A percentile compares a stretch with the other conserved stretches of the same genome.
These are phyloP conservation scores for Byasa hedistus DNA, from an alignment of 2,888 invertebrate species.

Conservation along the genomic window DNA sequence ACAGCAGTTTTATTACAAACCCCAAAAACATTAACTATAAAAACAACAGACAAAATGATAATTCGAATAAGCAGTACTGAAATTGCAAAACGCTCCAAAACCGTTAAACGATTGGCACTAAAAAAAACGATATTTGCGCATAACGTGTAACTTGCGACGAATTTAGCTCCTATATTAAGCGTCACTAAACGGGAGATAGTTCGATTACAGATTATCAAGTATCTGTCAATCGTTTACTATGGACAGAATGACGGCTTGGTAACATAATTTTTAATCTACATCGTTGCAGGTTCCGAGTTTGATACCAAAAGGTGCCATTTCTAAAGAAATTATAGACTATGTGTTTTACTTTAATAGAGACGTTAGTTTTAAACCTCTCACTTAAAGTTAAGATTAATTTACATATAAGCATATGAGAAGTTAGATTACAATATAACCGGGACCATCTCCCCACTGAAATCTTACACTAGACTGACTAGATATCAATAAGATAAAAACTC, in stretches of 20 bases:
- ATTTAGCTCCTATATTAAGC: not conserved
- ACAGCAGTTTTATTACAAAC: too few relatives aligned
- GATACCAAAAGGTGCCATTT: not conserved
- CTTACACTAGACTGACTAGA: too few relatives aligned
- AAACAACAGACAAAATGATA: not conserved
- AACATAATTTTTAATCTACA: not conserved
- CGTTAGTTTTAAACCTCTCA: too few relatives aligned
- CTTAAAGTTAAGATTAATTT: too few relatives aligned
- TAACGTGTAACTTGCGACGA: not conserved
- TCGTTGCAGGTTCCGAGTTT: not conserved
- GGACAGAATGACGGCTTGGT: not conserved
- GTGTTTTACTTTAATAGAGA: too few relatives aligned
- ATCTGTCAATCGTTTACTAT: not conserved
- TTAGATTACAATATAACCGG: too few relatives aligned
- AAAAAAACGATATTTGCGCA: not conserved
- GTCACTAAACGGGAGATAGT: not conserved
- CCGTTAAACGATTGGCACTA: not conserved
- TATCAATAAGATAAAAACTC: too few relatives aligned
- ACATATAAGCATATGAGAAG: too few relatives aligned
- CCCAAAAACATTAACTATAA: too few relatives aligned
- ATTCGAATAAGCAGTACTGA: not conserved
- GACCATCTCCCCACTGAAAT: too few relatives aligned
- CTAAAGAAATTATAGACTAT: too few relatives aligned
- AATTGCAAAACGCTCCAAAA: not conserved
- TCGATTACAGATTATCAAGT: constrained; percentile 1